phyloP scores from a whole-genome alignment of 1,140 invertebrate species.

The Danaus melanippus region DNA sequence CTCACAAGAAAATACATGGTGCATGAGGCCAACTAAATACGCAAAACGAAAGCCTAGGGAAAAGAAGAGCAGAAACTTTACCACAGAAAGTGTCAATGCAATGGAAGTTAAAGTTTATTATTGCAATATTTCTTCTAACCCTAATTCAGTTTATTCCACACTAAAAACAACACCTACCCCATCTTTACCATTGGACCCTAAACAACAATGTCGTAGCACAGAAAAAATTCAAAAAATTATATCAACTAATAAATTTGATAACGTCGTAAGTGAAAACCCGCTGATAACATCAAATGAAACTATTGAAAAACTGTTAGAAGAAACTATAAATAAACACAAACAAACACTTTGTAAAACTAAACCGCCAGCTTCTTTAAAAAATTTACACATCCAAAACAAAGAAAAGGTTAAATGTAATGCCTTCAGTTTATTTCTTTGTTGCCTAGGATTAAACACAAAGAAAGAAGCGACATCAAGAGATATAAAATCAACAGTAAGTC shows the following conservation, averaged over 20 bases:
- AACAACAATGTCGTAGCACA: no score
- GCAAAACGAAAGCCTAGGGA: neutral
- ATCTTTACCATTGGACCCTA: no score
- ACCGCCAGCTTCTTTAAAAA: neutral
- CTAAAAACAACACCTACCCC: no score
- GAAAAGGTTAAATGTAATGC: constrained; percentile 1
- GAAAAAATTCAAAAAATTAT: no score
- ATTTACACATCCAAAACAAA: neutral
- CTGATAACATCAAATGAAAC: no score
- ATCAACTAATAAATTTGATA: no score
- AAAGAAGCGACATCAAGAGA: neutral
- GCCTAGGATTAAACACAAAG: constrained; percentile 3
- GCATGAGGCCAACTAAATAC: neutral
- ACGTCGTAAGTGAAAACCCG: no score
- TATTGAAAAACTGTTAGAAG: no score
- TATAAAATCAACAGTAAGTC: constrained; percentile 1
- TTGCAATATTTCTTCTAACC: neutral
- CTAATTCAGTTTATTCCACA: neutral
- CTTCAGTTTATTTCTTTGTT: constrained; percentile 7
- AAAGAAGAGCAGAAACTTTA: neutral
- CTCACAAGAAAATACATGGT: constrained; percentile 3
- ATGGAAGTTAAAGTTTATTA: constrained; percentile 1
- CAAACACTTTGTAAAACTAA: no score
- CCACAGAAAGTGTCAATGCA: constrained; percentile 2
- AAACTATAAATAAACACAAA: no score